phyloP scores from a whole-genome alignment of 2,888 invertebrate genomes.

The Synanthedon vespiformis region DNA sequence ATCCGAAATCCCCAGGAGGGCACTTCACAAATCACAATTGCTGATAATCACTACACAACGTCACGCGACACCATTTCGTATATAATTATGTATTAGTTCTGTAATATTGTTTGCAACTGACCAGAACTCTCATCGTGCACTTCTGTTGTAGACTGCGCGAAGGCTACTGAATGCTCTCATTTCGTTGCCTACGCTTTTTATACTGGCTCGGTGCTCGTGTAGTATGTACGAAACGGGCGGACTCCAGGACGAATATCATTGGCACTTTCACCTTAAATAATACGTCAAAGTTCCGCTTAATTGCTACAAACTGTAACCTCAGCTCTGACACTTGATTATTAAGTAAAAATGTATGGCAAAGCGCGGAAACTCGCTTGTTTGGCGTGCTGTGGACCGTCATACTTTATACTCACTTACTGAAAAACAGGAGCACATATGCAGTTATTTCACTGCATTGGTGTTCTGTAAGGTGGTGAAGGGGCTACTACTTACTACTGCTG shows the following conservation, averaged over 20 bases:
- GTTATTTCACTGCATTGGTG: too few relatives aligned
- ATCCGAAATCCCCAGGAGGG: not conserved
- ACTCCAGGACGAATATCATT: slow-evolving; percentile 47
- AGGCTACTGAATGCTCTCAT: slow-evolving; percentile 65
- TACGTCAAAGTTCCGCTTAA: not conserved
- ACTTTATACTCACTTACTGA: too few relatives aligned
- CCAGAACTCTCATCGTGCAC: slow-evolving; percentile 69
- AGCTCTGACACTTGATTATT: not conserved
- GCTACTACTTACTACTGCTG: too few relatives aligned
- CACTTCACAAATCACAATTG: slow-evolving; percentile 5
- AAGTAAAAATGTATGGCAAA: not conserved
- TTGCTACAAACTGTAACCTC: not conserved
- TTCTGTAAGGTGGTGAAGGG: too few relatives aligned
- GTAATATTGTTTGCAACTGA: slow-evolving; percentile 30
- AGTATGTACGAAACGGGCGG: slow-evolving; percentile 40
- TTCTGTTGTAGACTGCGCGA: slow-evolving; percentile 68
- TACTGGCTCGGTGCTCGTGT: slow-evolving; percentile 31
- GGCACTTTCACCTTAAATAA: not conserved
- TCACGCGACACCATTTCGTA: slow-evolving; percentile 6
- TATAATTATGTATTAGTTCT: not conserved
- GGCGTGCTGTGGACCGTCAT: not conserved
- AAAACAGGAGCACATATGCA: too few relatives aligned
- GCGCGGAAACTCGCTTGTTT: not conserved
- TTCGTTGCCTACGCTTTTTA: slow-evolving; percentile 51
- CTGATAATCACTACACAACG: slow-evolving; percentile 2